These are phyloP conservation scores for Andrena hattorfiana DNA, from an alignment of 2,888 invertebrate species.

Conservation along the genomic window DNA sequence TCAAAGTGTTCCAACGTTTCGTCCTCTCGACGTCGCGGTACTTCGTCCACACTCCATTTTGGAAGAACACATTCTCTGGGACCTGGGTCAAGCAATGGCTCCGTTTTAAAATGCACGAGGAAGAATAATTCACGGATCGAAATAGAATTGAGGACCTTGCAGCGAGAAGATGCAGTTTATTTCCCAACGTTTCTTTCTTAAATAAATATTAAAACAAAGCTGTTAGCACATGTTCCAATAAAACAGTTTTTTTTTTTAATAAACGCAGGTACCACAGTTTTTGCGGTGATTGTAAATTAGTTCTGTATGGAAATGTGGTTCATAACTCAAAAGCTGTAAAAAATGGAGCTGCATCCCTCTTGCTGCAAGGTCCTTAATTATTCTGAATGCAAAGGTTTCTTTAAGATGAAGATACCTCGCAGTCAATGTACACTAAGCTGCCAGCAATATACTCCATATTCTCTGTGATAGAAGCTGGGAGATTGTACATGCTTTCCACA, in stretches of 20 bases:
- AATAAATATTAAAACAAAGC: too few relatives aligned
- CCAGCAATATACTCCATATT: constrained; percentile 71
- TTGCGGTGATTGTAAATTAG: too few relatives aligned
- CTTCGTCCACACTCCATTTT: constrained; percentile 68
- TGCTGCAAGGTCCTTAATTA: neutral
- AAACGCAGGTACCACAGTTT: too few relatives aligned
- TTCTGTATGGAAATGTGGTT: too few relatives aligned
- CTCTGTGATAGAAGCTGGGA: constrained; percentile 66
- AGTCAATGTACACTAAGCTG: constrained; percentile 67
- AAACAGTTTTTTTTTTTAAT: too few relatives aligned
- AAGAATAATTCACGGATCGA: too few relatives aligned
- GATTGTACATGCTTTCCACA: constrained; percentile 78
- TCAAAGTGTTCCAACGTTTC: constrained; percentile 75
- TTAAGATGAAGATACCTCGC: constrained; percentile 60
- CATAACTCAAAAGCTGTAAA: too few relatives aligned
- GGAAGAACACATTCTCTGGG: constrained; percentile 42
- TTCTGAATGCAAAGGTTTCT: neutral
- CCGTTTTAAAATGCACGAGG: neutral
- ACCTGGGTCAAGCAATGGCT: neutral
- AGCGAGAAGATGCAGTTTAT: too few relatives aligned
- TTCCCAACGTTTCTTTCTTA: too few relatives aligned
- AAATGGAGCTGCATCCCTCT: too few relatives aligned
- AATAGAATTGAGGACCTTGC: too few relatives aligned
- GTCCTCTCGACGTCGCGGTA: constrained; percentile 71
- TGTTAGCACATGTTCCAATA: too few relatives aligned